A percentile compares a stretch with the other conserved stretches of the same genome.
Conservation (phyloP, 2,113 vertebrate genomes). For the Propithecus coquereli region DNA sequence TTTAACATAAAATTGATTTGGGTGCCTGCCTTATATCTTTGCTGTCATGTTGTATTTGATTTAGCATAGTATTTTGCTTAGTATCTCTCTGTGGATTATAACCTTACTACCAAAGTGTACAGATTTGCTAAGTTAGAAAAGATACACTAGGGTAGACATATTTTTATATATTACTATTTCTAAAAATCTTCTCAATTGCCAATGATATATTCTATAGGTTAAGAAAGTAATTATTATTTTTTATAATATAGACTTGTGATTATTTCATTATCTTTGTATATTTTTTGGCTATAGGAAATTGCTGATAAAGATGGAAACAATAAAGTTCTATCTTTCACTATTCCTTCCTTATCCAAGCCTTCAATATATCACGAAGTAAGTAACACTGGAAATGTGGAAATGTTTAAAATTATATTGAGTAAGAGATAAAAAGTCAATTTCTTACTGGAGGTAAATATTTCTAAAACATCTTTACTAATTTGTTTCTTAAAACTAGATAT, state of each 20-base stretch:
- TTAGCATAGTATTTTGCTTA: background rate
- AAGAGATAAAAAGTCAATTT: slow-evolving; percentile 49
- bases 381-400: slow-evolving; percentile 46
- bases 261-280: slow-evolving; percentile 51
- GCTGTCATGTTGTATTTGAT: background rate
- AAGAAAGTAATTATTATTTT: slow-evolving; percentile 35
- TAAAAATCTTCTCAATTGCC: slow-evolving; percentile 1
- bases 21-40: background rate
- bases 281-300: slow-evolving; percentile 89
- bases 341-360: slow-evolving; percentile 97
- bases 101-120: background rate
- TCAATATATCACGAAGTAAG: slow-evolving; percentile 98
- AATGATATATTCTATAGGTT: slow-evolving; percentile 29
- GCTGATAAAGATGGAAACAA: slow-evolving; percentile 99
- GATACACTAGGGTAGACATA: background rate
- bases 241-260: background rate
- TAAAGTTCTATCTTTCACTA: slow-evolving; percentile 96
- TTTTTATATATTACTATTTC: slow-evolving; percentile 1
- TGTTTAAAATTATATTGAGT: slow-evolving; percentile 54
- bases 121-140: slow-evolving; percentile 22
- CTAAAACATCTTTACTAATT: slow-evolving; percentile 37
- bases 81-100: background rate
- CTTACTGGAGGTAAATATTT: slow-evolving; percentile 18
- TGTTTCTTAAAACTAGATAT: slow-evolving; percentile 43
- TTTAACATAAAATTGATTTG: background rate